phyloP scores from a whole-genome alignment of 2,797 vertebrate genomes.

The Sus cebifrons region DNA sequence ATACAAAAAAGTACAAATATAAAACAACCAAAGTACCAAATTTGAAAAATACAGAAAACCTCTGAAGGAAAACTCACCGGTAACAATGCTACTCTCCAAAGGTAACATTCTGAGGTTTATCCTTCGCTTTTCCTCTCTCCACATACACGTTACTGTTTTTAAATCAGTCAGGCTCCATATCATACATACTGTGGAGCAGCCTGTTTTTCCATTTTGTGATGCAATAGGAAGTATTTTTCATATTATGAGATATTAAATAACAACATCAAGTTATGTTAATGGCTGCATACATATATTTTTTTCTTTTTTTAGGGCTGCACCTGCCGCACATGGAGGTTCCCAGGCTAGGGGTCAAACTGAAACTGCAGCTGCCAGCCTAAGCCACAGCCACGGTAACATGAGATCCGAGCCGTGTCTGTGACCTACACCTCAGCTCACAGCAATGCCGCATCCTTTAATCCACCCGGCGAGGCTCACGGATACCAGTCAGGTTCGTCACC shows the following conservation, averaged over 20 bases:
- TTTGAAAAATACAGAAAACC: slow-evolving; percentile 23
- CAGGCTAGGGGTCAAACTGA: too few species aligned
- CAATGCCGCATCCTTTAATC: not conserved
- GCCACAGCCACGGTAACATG: too few species aligned
- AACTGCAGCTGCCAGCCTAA: too few species aligned
- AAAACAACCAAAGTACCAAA: slow-evolving; percentile 6
- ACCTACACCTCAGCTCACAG: not conserved
- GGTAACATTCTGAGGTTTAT: slow-evolving; percentile 26
- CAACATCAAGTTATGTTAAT: not conserved
- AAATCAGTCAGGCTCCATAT: not conserved
- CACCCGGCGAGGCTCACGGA: too few species aligned
- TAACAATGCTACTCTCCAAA: slow-evolving; percentile 13
- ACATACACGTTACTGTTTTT: not conserved
- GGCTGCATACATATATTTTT: too few species aligned
- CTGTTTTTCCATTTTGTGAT: slow-evolving; percentile 16
- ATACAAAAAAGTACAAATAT: slow-evolving; percentile 41
- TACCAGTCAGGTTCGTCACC: too few species aligned
- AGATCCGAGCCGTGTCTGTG: too few species aligned
- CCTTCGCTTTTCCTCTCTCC: slow-evolving; percentile 27
- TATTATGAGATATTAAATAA: not conserved
- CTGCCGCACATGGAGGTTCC: too few species aligned
- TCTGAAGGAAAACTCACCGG: slow-evolving; percentile 38
- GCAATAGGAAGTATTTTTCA: not conserved
- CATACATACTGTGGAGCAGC: not conserved
- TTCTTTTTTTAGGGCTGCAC: too few species aligned